phyloP scores from a whole-genome alignment of 2,888 invertebrate species.

The Drosophila emarginata region DNA sequence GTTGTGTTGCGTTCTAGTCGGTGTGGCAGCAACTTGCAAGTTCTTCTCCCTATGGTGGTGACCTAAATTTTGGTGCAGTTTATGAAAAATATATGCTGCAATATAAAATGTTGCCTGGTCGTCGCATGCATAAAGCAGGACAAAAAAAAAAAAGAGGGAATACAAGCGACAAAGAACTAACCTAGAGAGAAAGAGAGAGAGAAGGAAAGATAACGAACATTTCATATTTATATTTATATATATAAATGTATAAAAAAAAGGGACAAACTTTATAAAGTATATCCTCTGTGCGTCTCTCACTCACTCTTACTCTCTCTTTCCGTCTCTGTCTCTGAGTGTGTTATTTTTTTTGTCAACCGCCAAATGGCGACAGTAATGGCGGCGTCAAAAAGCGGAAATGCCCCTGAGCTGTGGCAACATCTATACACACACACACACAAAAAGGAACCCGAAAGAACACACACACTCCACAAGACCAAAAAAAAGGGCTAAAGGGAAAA shows the following conservation, averaged over 20 bases:
- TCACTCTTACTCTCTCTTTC: background rate
- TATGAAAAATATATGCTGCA: conserved; percentile 73
- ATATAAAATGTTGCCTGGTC: conserved; percentile 57
- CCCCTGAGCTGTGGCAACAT: conserved; percentile 38
- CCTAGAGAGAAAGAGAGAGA: conserved; percentile 16
- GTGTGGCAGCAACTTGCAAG: conserved; percentile 12
- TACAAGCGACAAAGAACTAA: background rate
- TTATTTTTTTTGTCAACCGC: conserved; percentile 36
- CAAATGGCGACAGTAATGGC: conserved; percentile 62
- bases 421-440: conserved; percentile 2
- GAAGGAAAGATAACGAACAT: conserved; percentile 10
- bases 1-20: conserved; percentile 17
- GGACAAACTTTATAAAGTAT: conserved; percentile 33
- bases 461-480: background rate
- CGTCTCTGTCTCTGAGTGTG: conserved; percentile 20
- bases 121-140: conserved; percentile 59
- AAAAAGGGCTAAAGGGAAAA: background rate
- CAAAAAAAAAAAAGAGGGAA: conserved; percentile 27
- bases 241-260: conserved; percentile 13
- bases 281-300: background rate
- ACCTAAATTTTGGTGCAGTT: conserved; percentile 68
- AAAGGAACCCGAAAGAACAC: conserved; percentile 9
- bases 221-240: conserved; percentile 51
- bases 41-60: conserved; percentile 58
- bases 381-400: conserved; percentile 53